Evolutionary conservation across 2,797 vertebrate species (phyloP).

Genomic region (Momotus momota): DNA sequence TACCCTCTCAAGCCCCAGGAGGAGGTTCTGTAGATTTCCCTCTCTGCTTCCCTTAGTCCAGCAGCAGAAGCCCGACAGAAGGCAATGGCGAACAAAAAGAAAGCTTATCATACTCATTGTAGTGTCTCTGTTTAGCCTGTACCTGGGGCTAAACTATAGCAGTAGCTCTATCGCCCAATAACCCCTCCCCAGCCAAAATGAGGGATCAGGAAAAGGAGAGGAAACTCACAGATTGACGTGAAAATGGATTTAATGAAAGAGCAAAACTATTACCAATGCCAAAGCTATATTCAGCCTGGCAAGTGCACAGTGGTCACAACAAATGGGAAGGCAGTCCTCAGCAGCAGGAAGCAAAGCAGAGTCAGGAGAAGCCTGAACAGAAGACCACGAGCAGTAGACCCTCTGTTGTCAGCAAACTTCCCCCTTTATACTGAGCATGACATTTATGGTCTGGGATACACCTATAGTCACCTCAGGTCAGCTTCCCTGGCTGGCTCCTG

Average conservation of each 20-base stretch:
- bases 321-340: background rate
- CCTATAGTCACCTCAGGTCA: background rate
- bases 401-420: background rate
- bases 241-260: background rate
- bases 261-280: background rate
- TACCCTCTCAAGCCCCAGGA: background rate
- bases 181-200: background rate
- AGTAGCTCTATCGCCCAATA: background rate
- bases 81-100: fast-evolving
- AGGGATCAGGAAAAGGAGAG: background rate
- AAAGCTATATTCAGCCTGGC: background rate
- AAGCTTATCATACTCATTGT: background rate
- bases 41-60: background rate
- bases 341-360: background rate
- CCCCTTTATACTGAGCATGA: background rate
- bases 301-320: background rate
- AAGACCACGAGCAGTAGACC: background rate
- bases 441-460: background rate
- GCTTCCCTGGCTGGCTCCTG: background rate
- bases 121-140: background rate
- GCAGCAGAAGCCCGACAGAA: background rate
- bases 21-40: background rate
- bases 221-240: background rate
- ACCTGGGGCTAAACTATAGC: background rate
- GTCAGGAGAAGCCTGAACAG: background rate